These are phyloP conservation scores for Hemitrygon akajei DNA, from an alignment of 2,797 vertebrate species.

Conservation along the genomic window DNA sequence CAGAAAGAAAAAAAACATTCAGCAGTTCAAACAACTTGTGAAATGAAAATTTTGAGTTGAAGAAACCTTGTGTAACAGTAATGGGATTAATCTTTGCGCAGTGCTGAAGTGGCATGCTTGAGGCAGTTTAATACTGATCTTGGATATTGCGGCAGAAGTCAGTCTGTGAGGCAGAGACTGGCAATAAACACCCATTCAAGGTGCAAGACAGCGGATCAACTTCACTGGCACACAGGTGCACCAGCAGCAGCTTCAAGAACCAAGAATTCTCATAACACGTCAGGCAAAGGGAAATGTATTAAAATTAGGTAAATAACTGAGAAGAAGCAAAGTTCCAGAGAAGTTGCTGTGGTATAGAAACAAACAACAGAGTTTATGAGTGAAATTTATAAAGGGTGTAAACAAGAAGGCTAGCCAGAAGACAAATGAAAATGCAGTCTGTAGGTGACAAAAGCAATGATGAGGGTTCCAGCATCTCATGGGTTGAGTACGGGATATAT, in stretches of 20 bases:
- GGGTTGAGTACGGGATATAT: background rate
- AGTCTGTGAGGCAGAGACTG: background rate
- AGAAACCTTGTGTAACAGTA: background rate
- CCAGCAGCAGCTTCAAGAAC: background rate
- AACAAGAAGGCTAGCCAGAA: background rate
- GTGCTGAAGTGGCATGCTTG: background rate
- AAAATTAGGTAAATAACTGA: background rate
- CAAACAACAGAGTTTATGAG: background rate
- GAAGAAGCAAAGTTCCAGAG: background rate
- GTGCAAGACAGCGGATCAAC: background rate
- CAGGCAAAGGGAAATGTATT: background rate
- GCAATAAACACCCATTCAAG: background rate
- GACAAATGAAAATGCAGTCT: background rate
- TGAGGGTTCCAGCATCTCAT: background rate
- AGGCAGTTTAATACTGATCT: background rate
- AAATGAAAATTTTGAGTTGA: background rate
- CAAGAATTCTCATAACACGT: background rate
- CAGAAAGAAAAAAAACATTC: conserved; percentile 4
- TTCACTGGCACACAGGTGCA: background rate
- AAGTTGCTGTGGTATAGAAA: background rate
- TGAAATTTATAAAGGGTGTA: background rate
- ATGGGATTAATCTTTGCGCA: conserved; percentile 2
- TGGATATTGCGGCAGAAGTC: background rate
- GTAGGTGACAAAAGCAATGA: background rate
- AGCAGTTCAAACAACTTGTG: background rate